phyloP scores from a whole-genome alignment of 2,113 vertebrate species.

The Oostethus manadensis region DNA sequence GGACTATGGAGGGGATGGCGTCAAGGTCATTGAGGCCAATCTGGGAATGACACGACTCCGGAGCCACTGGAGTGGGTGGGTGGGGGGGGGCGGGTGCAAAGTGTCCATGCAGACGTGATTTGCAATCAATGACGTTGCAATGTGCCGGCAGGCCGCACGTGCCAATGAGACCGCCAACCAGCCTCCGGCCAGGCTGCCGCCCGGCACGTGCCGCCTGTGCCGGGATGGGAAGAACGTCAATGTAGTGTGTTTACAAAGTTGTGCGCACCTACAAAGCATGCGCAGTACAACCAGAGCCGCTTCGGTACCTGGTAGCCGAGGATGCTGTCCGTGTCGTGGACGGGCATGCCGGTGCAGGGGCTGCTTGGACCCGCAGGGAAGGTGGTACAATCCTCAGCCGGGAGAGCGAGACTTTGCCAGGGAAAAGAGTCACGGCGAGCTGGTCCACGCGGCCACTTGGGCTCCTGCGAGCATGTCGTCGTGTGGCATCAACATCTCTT shows the following conservation, averaged over 20 bases:
- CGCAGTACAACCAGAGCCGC: background rate
- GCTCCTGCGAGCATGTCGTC: slow-evolving; percentile 27
- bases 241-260: background rate
- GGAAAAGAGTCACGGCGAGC: slow-evolving; percentile 27
- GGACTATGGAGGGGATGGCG: slow-evolving; percentile 43
- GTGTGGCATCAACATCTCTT: slow-evolving; percentile 14
- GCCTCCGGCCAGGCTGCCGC: slow-evolving; percentile 1
- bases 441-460: slow-evolving; percentile 12
- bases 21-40: slow-evolving; percentile 66
- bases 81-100: too few species aligned
- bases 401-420: slow-evolving; percentile 11
- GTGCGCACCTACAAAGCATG: background rate
- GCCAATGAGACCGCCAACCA: slow-evolving; percentile 39
- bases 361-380: slow-evolving; percentile 23
- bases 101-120: too few species aligned
- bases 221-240: background rate
- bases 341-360: slow-evolving; percentile 64
- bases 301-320: slow-evolving; percentile 82
- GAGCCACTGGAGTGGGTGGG: background rate
- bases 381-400: slow-evolving; percentile 35
- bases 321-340: slow-evolving; percentile 74
- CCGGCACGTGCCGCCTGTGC: background rate
- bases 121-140: background rate
- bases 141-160: slow-evolving; percentile 28
- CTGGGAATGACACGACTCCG: slow-evolving; percentile 17